These are phyloP conservation scores for Sarcophaga rosellei DNA, from an alignment of 2,888 invertebrate species.

Conservation along the genomic window DNA sequence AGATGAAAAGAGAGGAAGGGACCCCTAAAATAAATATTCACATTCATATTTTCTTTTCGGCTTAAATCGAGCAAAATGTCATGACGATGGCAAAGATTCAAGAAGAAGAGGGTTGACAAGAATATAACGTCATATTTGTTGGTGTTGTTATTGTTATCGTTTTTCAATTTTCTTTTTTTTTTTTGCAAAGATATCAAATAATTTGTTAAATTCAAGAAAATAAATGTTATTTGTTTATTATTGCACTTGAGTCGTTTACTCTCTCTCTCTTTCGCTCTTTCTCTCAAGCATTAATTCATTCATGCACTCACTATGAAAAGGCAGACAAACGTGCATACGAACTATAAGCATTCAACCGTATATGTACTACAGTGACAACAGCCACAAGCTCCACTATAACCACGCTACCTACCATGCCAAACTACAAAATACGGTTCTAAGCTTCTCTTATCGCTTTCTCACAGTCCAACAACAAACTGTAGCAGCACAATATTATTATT, in stretches of 20 bases:
- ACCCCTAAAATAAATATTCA: background rate
- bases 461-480: constrained; percentile 42
- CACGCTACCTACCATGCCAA: too few relatives aligned
- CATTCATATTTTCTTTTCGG: background rate
- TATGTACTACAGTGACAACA: background rate
- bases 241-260: constrained; percentile 32
- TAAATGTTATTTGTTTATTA: constrained; percentile 39
- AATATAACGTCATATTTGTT: constrained; percentile 12
- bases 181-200: constrained; percentile 22
- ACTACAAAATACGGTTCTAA: constrained; percentile 5
- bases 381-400: background rate
- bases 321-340: background rate
- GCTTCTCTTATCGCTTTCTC: constrained; percentile 49
- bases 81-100: constrained; percentile 7
- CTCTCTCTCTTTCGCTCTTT: background rate
- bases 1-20: background rate
- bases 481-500: constrained; percentile 21
- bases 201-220: constrained; percentile 39
- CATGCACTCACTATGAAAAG: background rate
- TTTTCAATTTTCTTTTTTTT: background rate
- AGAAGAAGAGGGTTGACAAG: background rate
- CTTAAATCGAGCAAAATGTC: background rate
- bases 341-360: background rate
- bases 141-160: background rate
- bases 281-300: constrained; percentile 14